phyloP scores from a whole-genome alignment of 2,797 vertebrate genomes.

The Urophycis tenuis region DNA sequence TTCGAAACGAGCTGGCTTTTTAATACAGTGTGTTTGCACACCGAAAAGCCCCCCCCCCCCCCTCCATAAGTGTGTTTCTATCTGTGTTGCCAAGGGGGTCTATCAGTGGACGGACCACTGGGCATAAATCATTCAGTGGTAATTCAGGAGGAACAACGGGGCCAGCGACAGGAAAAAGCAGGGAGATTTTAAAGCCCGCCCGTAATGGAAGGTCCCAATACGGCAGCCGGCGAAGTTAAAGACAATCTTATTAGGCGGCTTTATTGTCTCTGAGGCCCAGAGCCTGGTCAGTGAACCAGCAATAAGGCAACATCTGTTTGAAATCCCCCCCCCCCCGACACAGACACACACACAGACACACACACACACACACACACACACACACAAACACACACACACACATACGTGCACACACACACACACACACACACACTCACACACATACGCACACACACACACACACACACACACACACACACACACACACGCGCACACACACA shows the following conservation, averaged over 20 bases:
- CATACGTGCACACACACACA: neutral
- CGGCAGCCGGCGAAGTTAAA: conserved; percentile 46
- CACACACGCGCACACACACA: neutral
- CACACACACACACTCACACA: neutral
- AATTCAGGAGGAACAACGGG: conserved; percentile 69
- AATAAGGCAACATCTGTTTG: neutral
- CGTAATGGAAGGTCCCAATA: conserved; percentile 60
- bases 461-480: neutral
- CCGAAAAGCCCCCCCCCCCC: conserved; percentile 61
- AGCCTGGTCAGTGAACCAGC: conserved; percentile 16
- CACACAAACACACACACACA: neutral
- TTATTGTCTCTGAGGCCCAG: conserved; percentile 42
- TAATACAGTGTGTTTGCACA: conserved; percentile 69
- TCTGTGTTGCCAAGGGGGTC: conserved; percentile 61
- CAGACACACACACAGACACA: neutral
- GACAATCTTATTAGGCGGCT: conserved; percentile 43
- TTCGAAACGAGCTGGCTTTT: conserved; percentile 70
- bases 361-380: neutral
- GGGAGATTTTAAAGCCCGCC: conserved; percentile 61
- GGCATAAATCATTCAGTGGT: conserved; percentile 77
- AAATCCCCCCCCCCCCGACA: neutral
- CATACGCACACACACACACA: neutral
- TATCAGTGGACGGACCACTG: conserved; percentile 58
- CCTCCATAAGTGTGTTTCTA: conserved; percentile 68
- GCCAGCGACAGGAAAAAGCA: conserved; percentile 55